phyloP scores from a whole-genome alignment of 1,140 invertebrate genomes.

The Teleogryllus occipitalis region DNA sequence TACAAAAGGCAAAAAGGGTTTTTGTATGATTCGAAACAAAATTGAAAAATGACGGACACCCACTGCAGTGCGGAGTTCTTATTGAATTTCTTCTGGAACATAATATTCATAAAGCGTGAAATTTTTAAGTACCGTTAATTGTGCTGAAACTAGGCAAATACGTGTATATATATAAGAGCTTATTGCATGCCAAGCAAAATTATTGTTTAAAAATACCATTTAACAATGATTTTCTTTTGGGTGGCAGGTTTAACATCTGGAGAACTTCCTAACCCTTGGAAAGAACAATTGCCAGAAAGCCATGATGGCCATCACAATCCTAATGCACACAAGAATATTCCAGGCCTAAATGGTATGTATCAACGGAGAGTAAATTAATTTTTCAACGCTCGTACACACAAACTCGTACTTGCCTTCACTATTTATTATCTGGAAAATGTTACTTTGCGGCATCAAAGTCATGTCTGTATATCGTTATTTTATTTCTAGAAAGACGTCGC shows the following conservation, averaged over 20 bases:
- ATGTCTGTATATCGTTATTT: no score
- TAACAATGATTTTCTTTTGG: neutral
- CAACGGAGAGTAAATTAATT: no score
- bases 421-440: no score
- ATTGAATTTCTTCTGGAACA: neutral
- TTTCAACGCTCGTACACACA: no score
- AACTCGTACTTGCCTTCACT: no score
- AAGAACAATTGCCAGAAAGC: slow-evolving; percentile 33
- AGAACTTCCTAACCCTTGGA: slow-evolving; percentile 40
- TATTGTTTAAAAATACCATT: neutral
- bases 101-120: neutral
- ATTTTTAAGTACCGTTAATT: neutral
- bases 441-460: no score
- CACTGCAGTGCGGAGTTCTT: slow-evolving; percentile 14
- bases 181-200: neutral
- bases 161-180: neutral
- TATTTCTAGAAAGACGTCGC: no score
- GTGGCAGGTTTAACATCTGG: slow-evolving; percentile 30
- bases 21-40: no score
- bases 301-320: slow-evolving; percentile 31
- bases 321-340: slow-evolving; percentile 28
- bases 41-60: slow-evolving; percentile 8
- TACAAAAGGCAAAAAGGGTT: neutral
- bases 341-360: slow-evolving; percentile 30
- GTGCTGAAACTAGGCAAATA: neutral